Conservation (phyloP, 1,140 invertebrate genomes). For the Neotoxoptera formosana region DNA sequence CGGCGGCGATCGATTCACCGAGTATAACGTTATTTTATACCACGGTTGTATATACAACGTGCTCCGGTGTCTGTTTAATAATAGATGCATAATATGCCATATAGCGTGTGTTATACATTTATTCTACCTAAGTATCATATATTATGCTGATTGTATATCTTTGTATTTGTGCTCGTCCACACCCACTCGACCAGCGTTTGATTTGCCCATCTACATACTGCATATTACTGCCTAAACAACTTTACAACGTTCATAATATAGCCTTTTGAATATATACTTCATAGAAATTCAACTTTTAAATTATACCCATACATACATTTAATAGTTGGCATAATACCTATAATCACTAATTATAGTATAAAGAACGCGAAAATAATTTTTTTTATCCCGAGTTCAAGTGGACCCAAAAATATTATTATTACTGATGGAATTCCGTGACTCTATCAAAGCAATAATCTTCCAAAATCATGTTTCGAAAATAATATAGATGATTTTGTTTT, state of each 20-base stretch:
- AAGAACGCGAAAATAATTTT: neutral
- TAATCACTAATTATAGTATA: neutral
- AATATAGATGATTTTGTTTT: neutral
- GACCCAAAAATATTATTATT: too few species aligned
- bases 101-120: neutral
- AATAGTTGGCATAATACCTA: neutral
- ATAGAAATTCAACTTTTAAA: neutral
- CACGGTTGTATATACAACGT: neutral
- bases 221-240: neutral
- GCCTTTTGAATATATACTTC: neutral
- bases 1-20: neutral
- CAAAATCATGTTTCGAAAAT: too few species aligned
- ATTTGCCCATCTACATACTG: neutral
- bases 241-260: neutral
- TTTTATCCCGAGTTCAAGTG: neutral
- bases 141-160: neutral
- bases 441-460: too few species aligned
- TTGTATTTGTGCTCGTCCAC: neutral
- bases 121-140: neutral
- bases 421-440: too few species aligned
- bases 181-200: neutral
- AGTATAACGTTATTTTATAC: neutral
- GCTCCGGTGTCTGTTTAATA: neutral
- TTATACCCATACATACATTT: neutral
- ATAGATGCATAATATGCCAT: neutral